Evolutionary conservation across 2,888 invertebrate genomes (phyloP).

Genomic region (Vanessa cardui): DNA sequence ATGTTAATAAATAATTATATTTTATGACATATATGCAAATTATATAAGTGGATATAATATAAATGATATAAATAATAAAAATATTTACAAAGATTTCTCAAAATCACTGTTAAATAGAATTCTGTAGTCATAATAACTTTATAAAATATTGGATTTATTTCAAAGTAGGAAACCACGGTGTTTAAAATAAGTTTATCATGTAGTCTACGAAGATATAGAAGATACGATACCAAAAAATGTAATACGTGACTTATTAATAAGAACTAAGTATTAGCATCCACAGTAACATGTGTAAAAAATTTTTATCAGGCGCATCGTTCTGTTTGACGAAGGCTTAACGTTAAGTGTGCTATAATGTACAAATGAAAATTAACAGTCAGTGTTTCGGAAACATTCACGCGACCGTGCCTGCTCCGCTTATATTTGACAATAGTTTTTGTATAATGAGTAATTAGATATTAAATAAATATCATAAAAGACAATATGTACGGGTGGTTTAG

Average conservation of each 20-base stretch:
- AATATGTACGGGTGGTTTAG: slow-evolving; percentile 54
- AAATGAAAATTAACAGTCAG: slow-evolving; percentile 43
- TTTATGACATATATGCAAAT: too few relatives aligned
- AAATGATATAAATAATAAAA: not conserved
- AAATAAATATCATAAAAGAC: slow-evolving; percentile 30
- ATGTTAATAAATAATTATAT: too few relatives aligned
- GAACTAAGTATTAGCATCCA: not conserved
- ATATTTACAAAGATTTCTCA: not conserved
- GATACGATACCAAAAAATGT: slow-evolving; percentile 1
- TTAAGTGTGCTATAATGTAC: slow-evolving; percentile 4
- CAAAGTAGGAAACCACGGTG: not conserved
- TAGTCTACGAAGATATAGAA: not conserved
- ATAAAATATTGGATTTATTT: not conserved
- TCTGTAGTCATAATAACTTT: too few relatives aligned
- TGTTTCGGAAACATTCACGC: slow-evolving; percentile 49
- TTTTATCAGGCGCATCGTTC: slow-evolving; percentile 40
- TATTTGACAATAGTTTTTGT: slow-evolving; percentile 4
- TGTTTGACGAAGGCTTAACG: slow-evolving; percentile 53
- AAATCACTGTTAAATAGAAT: too few relatives aligned
- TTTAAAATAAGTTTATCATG: not conserved
- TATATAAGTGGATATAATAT: not conserved
- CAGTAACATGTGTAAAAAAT: slow-evolving; percentile 6
- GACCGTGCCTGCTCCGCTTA: slow-evolving; percentile 42
- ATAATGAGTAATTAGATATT: slow-evolving; percentile 24
- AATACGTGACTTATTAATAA: slow-evolving; percentile 4